Base-by-base conservation (phyloP, 2,797 vertebrate genomes). In the Myotis daubentonii region DNA sequence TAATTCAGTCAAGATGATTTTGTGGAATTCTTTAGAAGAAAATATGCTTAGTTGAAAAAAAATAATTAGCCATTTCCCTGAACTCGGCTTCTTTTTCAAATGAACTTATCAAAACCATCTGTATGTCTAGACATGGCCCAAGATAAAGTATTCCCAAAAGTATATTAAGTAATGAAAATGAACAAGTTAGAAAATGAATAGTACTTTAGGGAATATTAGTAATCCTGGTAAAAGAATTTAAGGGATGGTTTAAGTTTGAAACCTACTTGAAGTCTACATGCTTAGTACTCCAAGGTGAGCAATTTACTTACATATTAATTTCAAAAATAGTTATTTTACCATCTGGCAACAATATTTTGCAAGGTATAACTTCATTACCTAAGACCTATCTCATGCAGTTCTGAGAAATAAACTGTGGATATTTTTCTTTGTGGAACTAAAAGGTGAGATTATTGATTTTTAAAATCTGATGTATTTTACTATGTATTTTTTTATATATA, bases 61-160 rank as follows among this genome's bases (percentile, higher is more conserved):
- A 90, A 71, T 33, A 91, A 94, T 89, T 93, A 82, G n/a, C 70
- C 82, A 89, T 94, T 94, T 96, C 55, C 82, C 78, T 88, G 86
- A 93, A 92, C 86, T 94, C 86, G 82, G 30, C 13, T 65, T 94
- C 78, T 94, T 94, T 93, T 88, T 94, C 55, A 90, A 85, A 84
- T 74, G 62, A 88, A 91, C 51, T 82, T 94, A 96, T 96, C 82
- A 90, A 94, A 97, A 95, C 91, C 95, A 96, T 96, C 91, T 96
- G 96, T 85, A 60, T 55, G 95, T 96, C 93, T 94, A 97, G 95
- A 96, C 94, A 49, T 23, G 81, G 86, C 76, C 81, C 71, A 95
- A 85, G 95, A 87, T 80, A 88, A 93, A 95, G 33, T 75, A 70
- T 60, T 88, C 94, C 88, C 94, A 92, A 23, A 4, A 68, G 94